Percentiles rank a stretch among this genome's conserved stretches.
Conservation (phyloP, 2,113 vertebrate genomes). For the Cromileptes altivelis region DNA sequence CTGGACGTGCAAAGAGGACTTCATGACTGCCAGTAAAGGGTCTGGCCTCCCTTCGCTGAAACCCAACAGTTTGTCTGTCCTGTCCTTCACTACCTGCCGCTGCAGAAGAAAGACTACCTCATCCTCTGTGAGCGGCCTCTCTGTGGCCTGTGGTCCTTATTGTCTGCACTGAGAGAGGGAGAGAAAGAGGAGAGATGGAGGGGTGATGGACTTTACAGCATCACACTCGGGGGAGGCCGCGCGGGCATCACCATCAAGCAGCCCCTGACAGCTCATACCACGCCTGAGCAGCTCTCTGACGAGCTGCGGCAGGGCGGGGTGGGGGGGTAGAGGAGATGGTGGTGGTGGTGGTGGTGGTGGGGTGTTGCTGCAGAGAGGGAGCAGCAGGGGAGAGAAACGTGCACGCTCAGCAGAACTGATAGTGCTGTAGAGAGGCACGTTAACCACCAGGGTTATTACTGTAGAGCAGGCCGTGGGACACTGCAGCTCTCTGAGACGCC, state of each 20-base stretch:
- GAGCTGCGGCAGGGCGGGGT: conserved; percentile 60
- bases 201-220: conserved; percentile 76
- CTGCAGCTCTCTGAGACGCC: conserved; percentile 77
- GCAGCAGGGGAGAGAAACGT: conserved; percentile 63
- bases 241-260: conserved; percentile 82
- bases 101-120: conserved; percentile 69
- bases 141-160: conserved; percentile 68
- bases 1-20: conserved; percentile 1
- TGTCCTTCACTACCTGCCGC: conserved; percentile 72
- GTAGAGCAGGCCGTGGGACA: conserved; percentile 79
- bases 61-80: conserved; percentile 63
- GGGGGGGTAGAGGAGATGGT: neutral
- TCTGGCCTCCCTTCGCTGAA: conserved; percentile 53
- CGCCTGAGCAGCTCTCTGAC: conserved; percentile 83
- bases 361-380: conserved; percentile 33
- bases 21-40: conserved; percentile 27
- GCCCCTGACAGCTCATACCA: conserved; percentile 88
- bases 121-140: conserved; percentile 74
- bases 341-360: neutral
- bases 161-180: conserved; percentile 49
- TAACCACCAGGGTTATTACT: conserved; percentile 82
- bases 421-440: conserved; percentile 75
- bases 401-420: conserved; percentile 83
- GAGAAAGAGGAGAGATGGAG: conserved; percentile 18
- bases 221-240: conserved; percentile 73